Base-by-base conservation (phyloP, 1,140 invertebrate species). In the Calliopsis andreniformis region DNA sequence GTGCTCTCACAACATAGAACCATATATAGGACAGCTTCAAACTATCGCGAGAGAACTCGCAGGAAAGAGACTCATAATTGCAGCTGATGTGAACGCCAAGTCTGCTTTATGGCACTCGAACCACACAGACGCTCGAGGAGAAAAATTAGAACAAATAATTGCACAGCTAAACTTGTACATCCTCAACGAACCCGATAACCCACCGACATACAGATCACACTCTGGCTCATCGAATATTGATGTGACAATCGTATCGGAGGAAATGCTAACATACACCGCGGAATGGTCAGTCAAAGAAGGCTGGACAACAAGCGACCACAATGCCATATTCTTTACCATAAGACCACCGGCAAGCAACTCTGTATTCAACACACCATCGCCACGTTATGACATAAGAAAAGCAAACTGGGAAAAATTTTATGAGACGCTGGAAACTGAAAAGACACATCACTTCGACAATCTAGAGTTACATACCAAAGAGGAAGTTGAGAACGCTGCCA, bases 291-390 rank as follows among this genome's bases (percentile, higher is more conserved):
- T n/a, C n/a, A n/a, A n/a, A n/a, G n/a, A n/a, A n/a, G n/a, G n/a
- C n/a, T n/a, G n/a, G n/a, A 59, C 3, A 49, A 76, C 4, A 16
- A 83, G 81, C 16, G 81, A 83, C 55, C 73, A 83, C 20, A 79
- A 80, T n/a, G 53, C 43, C 0, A 58, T 68, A n/a, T n/a, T n/a
- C n/a, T n/a, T n/a, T n/a, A n/a, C n/a, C n/a, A n/a, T n/a, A n/a
- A n/a, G n/a, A n/a, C n/a, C n/a, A n/a, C n/a, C n/a, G n/a, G n/a
- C n/a, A n/a, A n/a, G n/a, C 0, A 58, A 20, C 30, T 45, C 69
- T 7, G 23, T 7, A 1, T 14, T 72, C 23, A 8, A 7, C 8
- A 8, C 18, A 1, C 8, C 0, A 25, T 20, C 28, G 0, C 28
- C 39, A 0, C 20, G 76, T 30, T 56, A 16, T 8, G 53, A 72